Base-by-base conservation (phyloP, 2,888 invertebrate species). In the Epinotia ramella region DNA sequence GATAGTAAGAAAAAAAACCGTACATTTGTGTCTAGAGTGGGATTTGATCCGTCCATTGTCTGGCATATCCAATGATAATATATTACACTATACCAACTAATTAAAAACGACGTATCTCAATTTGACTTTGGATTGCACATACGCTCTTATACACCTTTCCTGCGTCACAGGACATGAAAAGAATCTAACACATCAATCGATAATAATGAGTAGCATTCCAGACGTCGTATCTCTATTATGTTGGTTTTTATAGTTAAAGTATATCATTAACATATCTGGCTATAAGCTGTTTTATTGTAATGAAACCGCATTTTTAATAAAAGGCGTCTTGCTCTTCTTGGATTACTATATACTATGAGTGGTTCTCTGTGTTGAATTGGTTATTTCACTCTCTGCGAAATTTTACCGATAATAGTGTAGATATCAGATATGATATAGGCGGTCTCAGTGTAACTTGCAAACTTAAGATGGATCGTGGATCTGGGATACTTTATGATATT, bases 21-120 rank as follows among this genome's bases (percentile, higher is more conserved):
- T 84, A 85, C 84, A 84, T 86, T 86, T 85, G 86, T 85, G 78
- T 79, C 83, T 82, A 84, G 86, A 85, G 86, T 84, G 79, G 86
- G 84, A 82, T 65, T 71, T 65, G 65, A 75, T 75, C 53, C 59
- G 80, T 79, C 84, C 82, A 85, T 86, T 85, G 85, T 87, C 83
- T 81, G 80, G 78, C 83, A 81, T 80, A 79, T 80, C 80, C 75
- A 73, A 69, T 73, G 73, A 77, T 69, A 74, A 74, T 73, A 73
- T 73, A 68, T 73, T 68, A 73, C 40, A 64, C 49, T 65, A n/a
- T n/a, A 24, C 16, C 44, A 65, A 24, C 6, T 46, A 16, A 4
- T 40, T 20, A 20, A 46, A 59, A 69, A 60, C 16, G 59, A 12
- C 59, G 40, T 44, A 69, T 44, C 13, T 59, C 7, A 59, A 60